Percentiles rank a stretch among this genome's conserved stretches.
Evolutionary conservation across 2,113 vertebrate species (phyloP).

Genomic region (Rhinolophus ferrumequinum): DNA sequence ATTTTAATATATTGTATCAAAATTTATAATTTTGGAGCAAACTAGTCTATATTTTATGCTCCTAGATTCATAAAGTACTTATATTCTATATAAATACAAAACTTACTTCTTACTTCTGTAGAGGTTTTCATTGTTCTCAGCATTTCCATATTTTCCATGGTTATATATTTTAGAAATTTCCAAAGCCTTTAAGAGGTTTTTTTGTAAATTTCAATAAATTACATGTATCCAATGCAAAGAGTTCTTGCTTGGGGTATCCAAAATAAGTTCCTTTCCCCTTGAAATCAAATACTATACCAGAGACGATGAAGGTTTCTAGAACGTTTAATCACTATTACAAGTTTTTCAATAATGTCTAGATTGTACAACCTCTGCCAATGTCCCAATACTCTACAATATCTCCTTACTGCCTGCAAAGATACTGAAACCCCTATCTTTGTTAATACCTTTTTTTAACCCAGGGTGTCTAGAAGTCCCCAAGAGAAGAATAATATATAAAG

Average conservation of each 20-base stretch:
- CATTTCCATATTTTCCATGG: background rate
- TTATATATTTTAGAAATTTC: background rate
- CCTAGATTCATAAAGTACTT: background rate
- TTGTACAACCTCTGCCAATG: background rate
- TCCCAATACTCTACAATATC: background rate
- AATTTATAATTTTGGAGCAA: conserved; percentile 2
- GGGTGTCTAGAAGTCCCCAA: background rate
- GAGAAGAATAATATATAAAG: background rate
- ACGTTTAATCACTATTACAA: background rate
- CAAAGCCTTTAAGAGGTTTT: background rate
- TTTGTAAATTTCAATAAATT: background rate
- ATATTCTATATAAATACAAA: background rate
- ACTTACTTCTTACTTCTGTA: background rate
- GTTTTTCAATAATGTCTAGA: background rate
- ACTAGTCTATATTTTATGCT: background rate
- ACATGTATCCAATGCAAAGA: background rate
- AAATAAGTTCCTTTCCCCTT: background rate
- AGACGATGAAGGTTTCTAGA: background rate
- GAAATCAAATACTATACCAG: background rate
- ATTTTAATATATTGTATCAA: background rate
- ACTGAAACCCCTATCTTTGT: background rate
- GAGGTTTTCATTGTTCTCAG: background rate
- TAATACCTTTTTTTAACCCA: background rate
- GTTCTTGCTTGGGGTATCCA: background rate
- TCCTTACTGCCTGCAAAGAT: background rate